Conservation (phyloP, 2,113 vertebrate genomes). For the Romanogobio albipinnatus region DNA sequence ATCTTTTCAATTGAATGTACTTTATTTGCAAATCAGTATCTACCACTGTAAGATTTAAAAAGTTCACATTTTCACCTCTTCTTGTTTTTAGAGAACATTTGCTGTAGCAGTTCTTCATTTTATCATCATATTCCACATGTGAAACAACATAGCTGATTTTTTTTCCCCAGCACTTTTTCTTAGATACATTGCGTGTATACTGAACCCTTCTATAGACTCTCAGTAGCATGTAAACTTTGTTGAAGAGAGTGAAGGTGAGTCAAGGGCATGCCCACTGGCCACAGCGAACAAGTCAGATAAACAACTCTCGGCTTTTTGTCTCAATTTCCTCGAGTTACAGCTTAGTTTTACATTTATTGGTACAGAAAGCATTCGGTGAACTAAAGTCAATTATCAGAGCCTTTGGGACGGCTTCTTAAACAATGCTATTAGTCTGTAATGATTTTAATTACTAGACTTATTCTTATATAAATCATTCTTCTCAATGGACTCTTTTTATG, state of each 20-base stretch:
- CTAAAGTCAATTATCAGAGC: constrained; percentile 69
- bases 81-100: background rate
- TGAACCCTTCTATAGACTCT: background rate
- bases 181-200: background rate
- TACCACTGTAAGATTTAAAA: background rate
- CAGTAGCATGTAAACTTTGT: constrained; percentile 31
- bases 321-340: constrained; percentile 46
- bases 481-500: constrained; percentile 86
- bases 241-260: constrained; percentile 72
- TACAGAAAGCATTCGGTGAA: constrained; percentile 56
- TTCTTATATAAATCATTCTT: constrained; percentile 78
- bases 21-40: background rate
- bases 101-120: background rate
- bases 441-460: constrained; percentile 80
- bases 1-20: background rate
- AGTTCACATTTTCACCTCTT: background rate
- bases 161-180: background rate
- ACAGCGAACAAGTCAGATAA: constrained; percentile 39
- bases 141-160: background rate
- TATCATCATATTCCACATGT: background rate
- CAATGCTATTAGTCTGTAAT: constrained; percentile 76
- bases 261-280: constrained; percentile 67
- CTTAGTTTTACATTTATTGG: constrained; percentile 53
- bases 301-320: constrained; percentile 43
- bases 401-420: constrained; percentile 71